Base-by-base conservation (phyloP, 2,888 invertebrate genomes). In the Timandra comae region DNA sequence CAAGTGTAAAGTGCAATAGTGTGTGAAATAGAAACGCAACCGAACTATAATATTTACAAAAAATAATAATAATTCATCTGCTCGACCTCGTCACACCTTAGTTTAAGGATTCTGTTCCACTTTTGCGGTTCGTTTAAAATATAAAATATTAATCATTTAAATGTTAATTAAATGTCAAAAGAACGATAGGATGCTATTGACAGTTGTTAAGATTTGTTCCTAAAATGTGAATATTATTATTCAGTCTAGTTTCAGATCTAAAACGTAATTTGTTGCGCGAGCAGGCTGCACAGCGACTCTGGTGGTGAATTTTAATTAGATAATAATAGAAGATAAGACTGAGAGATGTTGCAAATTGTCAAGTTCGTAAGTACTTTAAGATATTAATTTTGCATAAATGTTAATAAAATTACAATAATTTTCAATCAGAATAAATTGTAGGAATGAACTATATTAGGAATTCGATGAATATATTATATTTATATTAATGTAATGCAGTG, bases 141-240 rank as follows among this genome's bases (percentile, higher is more conserved):
- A 52, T 65, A 73, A 78, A 81, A 79, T 78, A 78, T 81, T 67
- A 63, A 60, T 56, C 52, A 65, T 76, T 59, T 75, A 80, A 79
- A 82, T 80, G 78, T 69, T 73, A 82, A 81, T 79, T 50, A 69
- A 71, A 65, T 73, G 70, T 74, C 72, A 77, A 68, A 70, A 64
- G 65, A 68, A 65, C 71, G 16, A 67, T 69, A 54, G 57, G 59
- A 63, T 59, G 61, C 56, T 50, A 66, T 67, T 68, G 66, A 70
- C 56, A 54, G 63, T 67, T 63, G 69, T 55, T 61, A 10, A 24
- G 9, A 56, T 63, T 63, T 55, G 63, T 69, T 64, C 65, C 63
- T 48, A 49, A 58, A 60, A 61, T 47, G 56, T 66, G 54, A 6
- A 44, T 56, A 49, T 70, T 29, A 37, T 37, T 31, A 29, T 30